Evolutionary conservation across 2,113 vertebrate species (phyloP).

Genomic region (Hyperopisus bebe): DNA sequence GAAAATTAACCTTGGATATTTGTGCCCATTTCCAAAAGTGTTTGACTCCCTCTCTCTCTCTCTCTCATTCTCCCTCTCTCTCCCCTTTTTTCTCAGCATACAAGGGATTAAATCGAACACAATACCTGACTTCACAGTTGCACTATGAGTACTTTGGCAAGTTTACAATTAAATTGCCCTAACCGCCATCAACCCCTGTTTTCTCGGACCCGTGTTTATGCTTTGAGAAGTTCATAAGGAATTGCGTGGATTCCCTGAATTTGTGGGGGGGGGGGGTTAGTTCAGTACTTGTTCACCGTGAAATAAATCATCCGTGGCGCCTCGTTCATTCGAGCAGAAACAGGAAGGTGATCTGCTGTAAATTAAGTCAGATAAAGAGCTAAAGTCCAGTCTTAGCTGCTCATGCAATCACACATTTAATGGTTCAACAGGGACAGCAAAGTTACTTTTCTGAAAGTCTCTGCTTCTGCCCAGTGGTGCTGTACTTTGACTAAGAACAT

Average conservation of each 20-base stretch:
- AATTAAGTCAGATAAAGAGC: conserved; percentile 72
- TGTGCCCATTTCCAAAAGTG: conserved; percentile 97
- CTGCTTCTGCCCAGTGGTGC: background rate
- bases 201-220: conserved; percentile 53
- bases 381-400: conserved; percentile 57
- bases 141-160: conserved; percentile 62
- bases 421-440: background rate
- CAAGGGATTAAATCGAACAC: conserved; percentile 73
- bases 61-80: conserved; percentile 41
- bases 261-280: conserved; percentile 58
- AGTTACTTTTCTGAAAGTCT: background rate
- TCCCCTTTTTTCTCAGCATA: conserved; percentile 51
- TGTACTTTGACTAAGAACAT: background rate
- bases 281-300: conserved; percentile 58
- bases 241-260: conserved; percentile 45
- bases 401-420: conserved; percentile 50
- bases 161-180: conserved; percentile 61
- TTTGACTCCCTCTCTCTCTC: conserved; percentile 75
- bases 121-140: conserved; percentile 77
- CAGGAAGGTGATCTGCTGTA: conserved; percentile 50
- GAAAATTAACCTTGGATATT: conserved; percentile 99
- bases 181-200: conserved; percentile 63
- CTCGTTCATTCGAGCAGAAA: conserved; percentile 68
- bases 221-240: conserved; percentile 53
- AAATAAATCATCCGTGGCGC: conserved; percentile 66